Evolutionary conservation across 1,140 invertebrate species (phyloP).

Genomic region (Brachionus paranguensis): DNA sequence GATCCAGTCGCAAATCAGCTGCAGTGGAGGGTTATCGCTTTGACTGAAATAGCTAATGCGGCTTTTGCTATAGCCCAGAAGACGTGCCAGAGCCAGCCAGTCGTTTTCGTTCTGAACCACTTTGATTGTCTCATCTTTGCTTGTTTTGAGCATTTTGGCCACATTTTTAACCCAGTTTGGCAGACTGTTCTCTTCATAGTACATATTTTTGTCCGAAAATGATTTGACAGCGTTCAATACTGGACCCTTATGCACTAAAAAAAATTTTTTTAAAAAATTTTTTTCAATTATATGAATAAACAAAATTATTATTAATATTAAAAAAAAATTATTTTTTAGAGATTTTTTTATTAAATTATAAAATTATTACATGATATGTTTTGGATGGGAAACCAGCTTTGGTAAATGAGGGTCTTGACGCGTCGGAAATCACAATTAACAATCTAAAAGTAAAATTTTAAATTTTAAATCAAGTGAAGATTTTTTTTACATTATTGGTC

Average conservation of each 20-base stretch:
- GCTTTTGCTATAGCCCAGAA: constrained; percentile 53
- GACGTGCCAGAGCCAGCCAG: constrained; percentile 54
- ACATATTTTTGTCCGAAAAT: constrained; percentile 41
- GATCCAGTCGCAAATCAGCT: constrained; percentile 56
- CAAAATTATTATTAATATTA: too few relatives aligned
- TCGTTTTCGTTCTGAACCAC: constrained; percentile 43
- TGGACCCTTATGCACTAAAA: constrained; percentile 46
- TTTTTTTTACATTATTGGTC: constrained; percentile 51
- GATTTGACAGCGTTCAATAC: constrained; percentile 45
- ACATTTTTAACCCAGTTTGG: constrained; percentile 54
- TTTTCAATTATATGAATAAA: too few relatives aligned
- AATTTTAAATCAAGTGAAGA: neutral
- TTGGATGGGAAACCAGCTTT: constrained; percentile 53
- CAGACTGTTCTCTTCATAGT: constrained; percentile 41
- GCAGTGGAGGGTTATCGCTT: constrained; percentile 54
- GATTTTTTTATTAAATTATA: neutral
- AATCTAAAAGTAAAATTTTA: constrained; percentile 46
- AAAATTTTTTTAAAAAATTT: neutral
- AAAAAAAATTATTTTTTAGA: too few relatives aligned
- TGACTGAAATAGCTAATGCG: constrained; percentile 53
- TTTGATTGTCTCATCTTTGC: neutral
- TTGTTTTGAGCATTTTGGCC: constrained; percentile 50
- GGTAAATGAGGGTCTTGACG: constrained; percentile 53
- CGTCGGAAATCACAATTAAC: constrained; percentile 55
- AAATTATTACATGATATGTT: constrained; percentile 36